These are phyloP conservation scores for Eulacestoma nigropectus DNA, from an alignment of 2,113 vertebrate species.

Conservation along the genomic window DNA sequence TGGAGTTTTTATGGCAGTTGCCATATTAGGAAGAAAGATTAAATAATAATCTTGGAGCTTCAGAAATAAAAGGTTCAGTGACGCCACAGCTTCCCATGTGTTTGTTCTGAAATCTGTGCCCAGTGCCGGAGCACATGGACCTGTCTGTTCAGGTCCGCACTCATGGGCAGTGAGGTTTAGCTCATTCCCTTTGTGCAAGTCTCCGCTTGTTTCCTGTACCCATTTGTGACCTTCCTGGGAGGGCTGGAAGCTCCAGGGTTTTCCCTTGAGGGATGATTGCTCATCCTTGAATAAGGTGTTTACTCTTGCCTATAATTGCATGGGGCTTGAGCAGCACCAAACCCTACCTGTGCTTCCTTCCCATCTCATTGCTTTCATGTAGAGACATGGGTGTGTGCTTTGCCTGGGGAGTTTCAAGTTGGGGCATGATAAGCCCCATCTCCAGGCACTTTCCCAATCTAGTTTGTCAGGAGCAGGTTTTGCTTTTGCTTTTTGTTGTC, in stretches of 20 bases:
- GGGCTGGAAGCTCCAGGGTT: conserved; percentile 43
- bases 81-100: neutral
- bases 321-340: conserved; percentile 14
- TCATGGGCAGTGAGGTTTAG: conserved; percentile 1
- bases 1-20: neutral
- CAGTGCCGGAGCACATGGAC: neutral
- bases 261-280: conserved; percentile 40
- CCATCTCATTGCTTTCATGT: conserved; percentile 52
- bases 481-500: conserved; percentile 25
- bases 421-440: conserved; percentile 46
- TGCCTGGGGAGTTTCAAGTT: conserved; percentile 39
- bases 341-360: conserved; percentile 52
- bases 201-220: conserved; percentile 50
- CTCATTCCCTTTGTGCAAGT: conserved; percentile 44
- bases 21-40: neutral
- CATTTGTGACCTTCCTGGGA: conserved; percentile 51
- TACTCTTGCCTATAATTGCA: conserved; percentile 59
- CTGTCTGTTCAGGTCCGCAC: conserved; percentile 6
- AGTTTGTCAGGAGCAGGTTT: conserved; percentile 21
- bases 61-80: neutral
- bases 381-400: conserved; percentile 59
- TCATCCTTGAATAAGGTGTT: conserved; percentile 63
- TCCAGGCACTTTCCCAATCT: conserved; percentile 45
- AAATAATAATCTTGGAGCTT: neutral
- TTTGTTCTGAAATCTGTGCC: neutral